A percentile compares a stretch with the other conserved stretches of the same genome.
Evolutionary conservation across 1,140 invertebrate species (phyloP).

Genomic region (Pinna nobilis): DNA sequence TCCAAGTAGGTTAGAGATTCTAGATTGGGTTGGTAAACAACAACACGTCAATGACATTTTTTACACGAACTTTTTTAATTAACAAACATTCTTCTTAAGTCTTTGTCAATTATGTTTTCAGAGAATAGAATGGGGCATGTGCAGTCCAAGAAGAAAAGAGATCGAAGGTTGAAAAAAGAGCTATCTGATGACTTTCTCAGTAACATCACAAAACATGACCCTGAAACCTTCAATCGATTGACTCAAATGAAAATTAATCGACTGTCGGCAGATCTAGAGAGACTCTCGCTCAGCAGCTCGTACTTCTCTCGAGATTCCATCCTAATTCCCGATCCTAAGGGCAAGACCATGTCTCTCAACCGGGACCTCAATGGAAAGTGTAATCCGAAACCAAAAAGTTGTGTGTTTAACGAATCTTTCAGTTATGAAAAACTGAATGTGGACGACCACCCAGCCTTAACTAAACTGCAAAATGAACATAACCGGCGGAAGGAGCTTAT

Average conservation of each 20-base stretch:
- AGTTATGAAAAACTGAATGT: conserved; percentile 41
- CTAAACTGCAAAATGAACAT: conserved; percentile 62
- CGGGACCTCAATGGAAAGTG: conserved; percentile 7
- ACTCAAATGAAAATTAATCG: conserved; percentile 22
- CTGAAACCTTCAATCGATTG: conserved; percentile 1
- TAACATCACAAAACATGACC: conserved; percentile 10
- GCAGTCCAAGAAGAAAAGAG: conserved; percentile 36
- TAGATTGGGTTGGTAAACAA: too few relatives aligned
- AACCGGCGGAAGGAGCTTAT: conserved; percentile 58
- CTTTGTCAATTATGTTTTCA: too few relatives aligned
- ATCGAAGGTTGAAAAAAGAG: conserved; percentile 12
- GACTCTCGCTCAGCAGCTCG: conserved; percentile 14
- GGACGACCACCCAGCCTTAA: conserved; percentile 58
- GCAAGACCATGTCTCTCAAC: conserved; percentile 28
- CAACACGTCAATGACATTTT: too few relatives aligned
- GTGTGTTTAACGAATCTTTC: conserved; percentile 25
- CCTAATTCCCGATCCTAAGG: not conserved
- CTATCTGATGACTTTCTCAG: conserved; percentile 18
- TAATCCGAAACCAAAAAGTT: not conserved
- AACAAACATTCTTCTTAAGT: too few relatives aligned
- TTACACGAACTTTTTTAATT: too few relatives aligned
- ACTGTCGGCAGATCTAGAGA: conserved; percentile 25
- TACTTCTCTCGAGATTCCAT: conserved; percentile 23
- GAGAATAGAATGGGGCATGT: conserved; percentile 39
- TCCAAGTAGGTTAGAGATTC: too few relatives aligned